phyloP scores from a whole-genome alignment of 2,113 vertebrate species.

The Oostethus manadensis region DNA sequence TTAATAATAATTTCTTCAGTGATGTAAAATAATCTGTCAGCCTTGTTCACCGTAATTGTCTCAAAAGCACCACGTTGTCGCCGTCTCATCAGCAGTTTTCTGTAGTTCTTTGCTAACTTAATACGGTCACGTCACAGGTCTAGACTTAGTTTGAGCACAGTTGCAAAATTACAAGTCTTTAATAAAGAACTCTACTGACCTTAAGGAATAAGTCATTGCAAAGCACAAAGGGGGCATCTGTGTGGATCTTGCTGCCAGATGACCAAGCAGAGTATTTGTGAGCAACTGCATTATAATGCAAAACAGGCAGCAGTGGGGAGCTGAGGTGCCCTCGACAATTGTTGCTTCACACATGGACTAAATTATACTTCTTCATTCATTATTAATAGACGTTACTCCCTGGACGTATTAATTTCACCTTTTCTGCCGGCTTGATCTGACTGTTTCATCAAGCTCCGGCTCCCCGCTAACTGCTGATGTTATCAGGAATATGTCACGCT shows the following conservation, averaged over 20 bases:
- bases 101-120: too few species aligned
- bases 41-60: too few species aligned
- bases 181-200: background rate
- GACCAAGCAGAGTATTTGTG: conserved; percentile 22
- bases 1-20: too few species aligned
- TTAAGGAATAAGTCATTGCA: conserved; percentile 6
- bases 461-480: conserved; percentile 8
- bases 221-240: conserved; percentile 5
- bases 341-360: conserved; percentile 12
- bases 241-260: conserved; percentile 22
- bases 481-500: conserved; percentile 1
- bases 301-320: conserved; percentile 26
- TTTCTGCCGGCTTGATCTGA: background rate
- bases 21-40: too few species aligned
- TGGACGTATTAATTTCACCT: conserved; percentile 3
- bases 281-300: conserved; percentile 21
- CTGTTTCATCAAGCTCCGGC: background rate
- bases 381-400: conserved; percentile 32
- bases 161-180: too few species aligned
- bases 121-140: too few species aligned
- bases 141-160: too few species aligned
- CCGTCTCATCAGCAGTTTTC: too few species aligned
- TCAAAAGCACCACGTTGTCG: too few species aligned
- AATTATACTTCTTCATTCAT: conserved; percentile 38
- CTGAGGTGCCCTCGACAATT: conserved; percentile 10